A percentile compares a stretch with the other conserved stretches of the same genome.
phyloP scores from a whole-genome alignment of 2,888 invertebrate species.

The Harpagoxenus sublaevis region DNA sequence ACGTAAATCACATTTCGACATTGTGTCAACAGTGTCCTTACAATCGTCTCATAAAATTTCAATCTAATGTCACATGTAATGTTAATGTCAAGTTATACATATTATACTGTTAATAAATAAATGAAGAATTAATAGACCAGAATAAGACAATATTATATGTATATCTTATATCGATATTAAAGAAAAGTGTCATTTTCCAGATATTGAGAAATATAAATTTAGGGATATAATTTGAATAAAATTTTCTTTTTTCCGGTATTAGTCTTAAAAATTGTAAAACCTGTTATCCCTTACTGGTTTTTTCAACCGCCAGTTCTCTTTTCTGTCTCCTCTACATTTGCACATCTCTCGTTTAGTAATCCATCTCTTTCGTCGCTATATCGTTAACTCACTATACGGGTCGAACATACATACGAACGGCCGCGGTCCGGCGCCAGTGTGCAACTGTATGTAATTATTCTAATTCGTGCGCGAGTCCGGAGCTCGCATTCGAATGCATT shows the following conservation, averaged over 20 bases:
- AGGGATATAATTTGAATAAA: not conserved
- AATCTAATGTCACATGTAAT: not conserved
- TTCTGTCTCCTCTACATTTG: not conserved
- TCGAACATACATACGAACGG: not conserved
- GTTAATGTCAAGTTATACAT: not conserved
- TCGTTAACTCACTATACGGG: not conserved
- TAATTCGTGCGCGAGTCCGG: constrained; percentile 73
- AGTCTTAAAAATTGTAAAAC: not conserved
- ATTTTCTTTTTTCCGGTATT: not conserved
- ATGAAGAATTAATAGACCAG: not conserved
- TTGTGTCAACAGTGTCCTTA: not conserved
- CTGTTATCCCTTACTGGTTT: not conserved
- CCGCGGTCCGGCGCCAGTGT: constrained; percentile 49
- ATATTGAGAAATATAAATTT: not conserved
- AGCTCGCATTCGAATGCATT: constrained; percentile 77
- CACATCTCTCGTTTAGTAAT: constrained; percentile 35
- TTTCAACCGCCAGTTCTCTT: not conserved
- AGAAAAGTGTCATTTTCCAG: not conserved
- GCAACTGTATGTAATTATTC: constrained; percentile 82
- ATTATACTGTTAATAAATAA: not conserved
- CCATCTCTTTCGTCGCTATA: constrained; percentile 23
- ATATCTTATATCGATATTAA: not conserved
- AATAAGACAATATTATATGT: not conserved
- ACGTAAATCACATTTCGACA: constrained; percentile 3
- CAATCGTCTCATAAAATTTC: constrained; percentile 9